These are phyloP conservation scores for Tetrao urogallus DNA, from an alignment of 2,113 vertebrate genomes.

Conservation along the genomic window DNA sequence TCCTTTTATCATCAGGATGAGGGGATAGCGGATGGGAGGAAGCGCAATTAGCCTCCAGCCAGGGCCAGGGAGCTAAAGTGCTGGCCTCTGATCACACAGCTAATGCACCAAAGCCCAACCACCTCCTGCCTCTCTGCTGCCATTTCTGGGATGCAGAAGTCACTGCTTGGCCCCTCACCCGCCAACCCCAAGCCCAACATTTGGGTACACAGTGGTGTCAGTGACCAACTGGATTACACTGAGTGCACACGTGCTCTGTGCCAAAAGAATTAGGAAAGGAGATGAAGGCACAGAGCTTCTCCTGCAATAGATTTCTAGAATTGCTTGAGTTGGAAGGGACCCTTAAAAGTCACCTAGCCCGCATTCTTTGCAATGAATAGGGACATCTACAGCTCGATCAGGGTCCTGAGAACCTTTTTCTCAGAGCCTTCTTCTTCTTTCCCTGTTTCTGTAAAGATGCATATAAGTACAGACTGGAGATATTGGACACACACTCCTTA, in stretches of 20 bases:
- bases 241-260: not conserved
- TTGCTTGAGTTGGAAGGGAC: too few species aligned
- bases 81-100: not conserved
- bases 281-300: not conserved
- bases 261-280: not conserved
- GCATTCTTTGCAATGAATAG: too few species aligned
- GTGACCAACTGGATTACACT: not conserved
- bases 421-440: not conserved
- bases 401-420: too few species aligned
- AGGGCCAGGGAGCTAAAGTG: not conserved
- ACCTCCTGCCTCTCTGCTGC: not conserved
- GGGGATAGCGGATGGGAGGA: conserved; percentile 4
- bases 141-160: not conserved
- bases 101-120: not conserved
- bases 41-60: not conserved
- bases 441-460: not conserved
- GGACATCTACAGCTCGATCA: too few species aligned
- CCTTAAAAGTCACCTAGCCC: too few species aligned
- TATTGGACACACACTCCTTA: accelerated
- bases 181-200: not conserved
- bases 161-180: not conserved
- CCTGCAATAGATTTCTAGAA: not conserved
- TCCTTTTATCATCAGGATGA: not conserved
- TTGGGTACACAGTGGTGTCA: not conserved
- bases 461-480: not conserved